Percentiles rank a stretch among this genome's conserved stretches.
Evolutionary conservation across 2,113 vertebrate species (phyloP).

Genomic region (Peromyscus maniculatus): DNA sequence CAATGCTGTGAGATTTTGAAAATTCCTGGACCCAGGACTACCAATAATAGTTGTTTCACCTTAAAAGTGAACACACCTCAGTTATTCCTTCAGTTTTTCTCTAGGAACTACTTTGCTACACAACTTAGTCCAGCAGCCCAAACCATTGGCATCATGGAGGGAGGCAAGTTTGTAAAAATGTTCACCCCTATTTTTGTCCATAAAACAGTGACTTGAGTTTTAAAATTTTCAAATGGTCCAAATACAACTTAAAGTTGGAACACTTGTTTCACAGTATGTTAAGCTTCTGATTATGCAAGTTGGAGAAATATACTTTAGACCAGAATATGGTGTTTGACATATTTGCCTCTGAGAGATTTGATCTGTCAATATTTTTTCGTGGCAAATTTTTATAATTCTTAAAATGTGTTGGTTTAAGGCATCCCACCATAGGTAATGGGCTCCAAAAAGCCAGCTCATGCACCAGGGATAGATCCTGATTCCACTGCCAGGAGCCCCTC

Average conservation of each 20-base stretch:
- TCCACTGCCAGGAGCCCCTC: too few relatives aligned
- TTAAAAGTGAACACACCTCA: background rate
- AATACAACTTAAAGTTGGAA: background rate
- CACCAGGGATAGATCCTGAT: too few relatives aligned
- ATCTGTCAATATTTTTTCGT: background rate
- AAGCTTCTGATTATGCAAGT: background rate
- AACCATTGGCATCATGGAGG: background rate
- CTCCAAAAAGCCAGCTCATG: too few relatives aligned
- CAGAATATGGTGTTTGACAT: background rate
- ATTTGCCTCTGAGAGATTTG: slow-evolving; percentile 42
- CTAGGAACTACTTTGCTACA: background rate
- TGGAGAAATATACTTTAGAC: slow-evolving; percentile 29
- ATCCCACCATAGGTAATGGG: too few relatives aligned
- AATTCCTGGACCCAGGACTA: background rate
- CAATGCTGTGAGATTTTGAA: background rate
- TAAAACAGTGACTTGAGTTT: background rate
- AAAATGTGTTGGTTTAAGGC: background rate
- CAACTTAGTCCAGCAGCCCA: background rate
- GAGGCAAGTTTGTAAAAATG: background rate
- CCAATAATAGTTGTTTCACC: background rate
- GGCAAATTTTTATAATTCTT: background rate
- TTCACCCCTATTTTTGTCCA: background rate
- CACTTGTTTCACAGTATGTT: background rate
- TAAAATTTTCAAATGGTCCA: background rate
- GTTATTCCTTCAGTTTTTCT: background rate